Base-by-base conservation (phyloP, 2,888 invertebrate genomes). In the Mythimna vitellina region DNA sequence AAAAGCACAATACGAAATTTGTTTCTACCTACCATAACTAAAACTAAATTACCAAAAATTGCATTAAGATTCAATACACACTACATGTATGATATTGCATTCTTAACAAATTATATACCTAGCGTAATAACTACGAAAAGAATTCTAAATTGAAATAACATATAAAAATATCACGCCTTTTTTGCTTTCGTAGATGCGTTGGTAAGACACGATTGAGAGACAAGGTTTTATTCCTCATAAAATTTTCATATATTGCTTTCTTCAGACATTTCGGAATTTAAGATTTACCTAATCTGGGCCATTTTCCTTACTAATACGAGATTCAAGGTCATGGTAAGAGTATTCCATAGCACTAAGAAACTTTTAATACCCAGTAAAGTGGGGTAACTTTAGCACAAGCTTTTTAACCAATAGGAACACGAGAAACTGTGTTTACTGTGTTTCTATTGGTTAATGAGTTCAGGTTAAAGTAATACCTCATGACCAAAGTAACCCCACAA, bases 1-100 rank as follows among this genome's bases (percentile, higher is more conserved):
- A 46, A 22, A 87, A 84, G 80, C 83, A 81, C 69, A 74, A 75
- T 79, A 81, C 65, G 58, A 80, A 85, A 83, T 86, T 85, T 78
- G 82, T 86, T 83, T 57, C 80, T 82, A 80, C 71, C 85, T 84
- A 84, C 61, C 64, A 60, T 76, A 73, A 42, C 57, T 65, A 76
- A 8, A 58, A 57, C 60, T 71, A 78, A 70, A 71, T 71, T 63
- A 82, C 58, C 53, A 77, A 71, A 62, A 70, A 63, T 22, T 72
- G 56, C 57, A 60, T 62, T 67, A 70, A 57, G 32, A 58, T 49
- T 67, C 35, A 75, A 58, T 25, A 54, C 57, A 61, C 64, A 66
- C 56, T 68, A 72, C 69, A 65, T 22, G 35, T 49, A 54, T 66
- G n/a, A 22, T 58, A 73, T 54, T 63, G 61, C 61, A 49, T 22